Base-by-base conservation (phyloP, 1,140 invertebrate species). In the Drosophila ambigua region DNA sequence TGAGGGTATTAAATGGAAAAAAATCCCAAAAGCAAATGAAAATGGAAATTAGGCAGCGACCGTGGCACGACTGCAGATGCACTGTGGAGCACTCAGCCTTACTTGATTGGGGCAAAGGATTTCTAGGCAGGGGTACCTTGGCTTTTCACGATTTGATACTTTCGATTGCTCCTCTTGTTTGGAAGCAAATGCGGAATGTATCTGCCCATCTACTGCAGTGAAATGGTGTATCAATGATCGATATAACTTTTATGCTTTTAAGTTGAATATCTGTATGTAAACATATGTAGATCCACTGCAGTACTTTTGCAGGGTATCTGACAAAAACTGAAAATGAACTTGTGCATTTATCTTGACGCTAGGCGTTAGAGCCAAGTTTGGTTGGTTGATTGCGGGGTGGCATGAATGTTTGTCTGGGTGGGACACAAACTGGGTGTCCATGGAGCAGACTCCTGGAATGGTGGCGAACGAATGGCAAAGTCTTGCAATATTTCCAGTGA, bases 301-400 rank as follows among this genome's bases (percentile, higher is more conserved):
- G 16, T 15, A 23, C 41, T 45, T 45, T 16, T 48, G 35, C 35
- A 69, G 78, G 58, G 78, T 66, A 80, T 62, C 16, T 67, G 68
- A 55, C 41, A 58, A 28, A 66, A 79, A 65, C 64, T 64, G 57
- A 88, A 87, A 87, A 87, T 87, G 83, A 87, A 87, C 82, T 87
- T 87, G 83, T 87, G 83, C 82, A 87, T 88, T 87, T 87, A 87
- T 87, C 82, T 87, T 76, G 83, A 82, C 62, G 82, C 50, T 58
- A 54, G 77, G 60, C 62, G 54, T 45, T 58, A 48, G 69, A 65
- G 61, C 50, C 79, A 81, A 81, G 51, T 82, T 81, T 81, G 76
- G 52, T 69, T 81, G 77, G 64, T 77, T 79, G 77, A 80, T 79
- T 79, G 77, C 77, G 73, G 77, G 45, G 26, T 49, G 61, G 41